Conservation (phyloP, 2,113 vertebrate genomes). For the Mus spicilegus region DNA sequence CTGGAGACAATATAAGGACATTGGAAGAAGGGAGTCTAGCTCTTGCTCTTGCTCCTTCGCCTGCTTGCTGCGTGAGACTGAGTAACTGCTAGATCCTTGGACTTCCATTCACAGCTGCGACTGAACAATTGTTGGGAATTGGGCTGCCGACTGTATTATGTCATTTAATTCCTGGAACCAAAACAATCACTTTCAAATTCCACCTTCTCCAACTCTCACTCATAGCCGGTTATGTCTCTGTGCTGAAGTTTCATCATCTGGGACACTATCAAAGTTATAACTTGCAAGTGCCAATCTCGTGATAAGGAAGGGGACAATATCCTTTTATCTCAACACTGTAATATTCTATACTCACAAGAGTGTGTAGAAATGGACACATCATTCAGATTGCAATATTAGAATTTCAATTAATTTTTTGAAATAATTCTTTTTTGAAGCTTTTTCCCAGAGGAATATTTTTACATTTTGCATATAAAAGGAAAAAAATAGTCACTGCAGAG, state of each 20-base stretch:
- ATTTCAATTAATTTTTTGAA: neutral
- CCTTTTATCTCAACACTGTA: neutral
- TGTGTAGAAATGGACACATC: neutral
- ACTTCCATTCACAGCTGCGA: too few relatives aligned
- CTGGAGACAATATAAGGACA: too few relatives aligned
- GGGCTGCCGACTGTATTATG: too few relatives aligned
- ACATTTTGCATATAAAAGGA: conserved; percentile 33
- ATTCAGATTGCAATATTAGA: neutral
- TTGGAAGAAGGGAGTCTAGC: too few relatives aligned
- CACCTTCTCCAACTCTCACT: neutral
- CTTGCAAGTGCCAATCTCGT: neutral
- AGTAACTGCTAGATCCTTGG: too few relatives aligned
- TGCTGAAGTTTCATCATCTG: neutral
- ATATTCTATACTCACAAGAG: neutral
- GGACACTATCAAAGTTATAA: conserved; percentile 24
- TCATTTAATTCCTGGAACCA: conserved; percentile 35
- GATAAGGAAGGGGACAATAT: neutral
- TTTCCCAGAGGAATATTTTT: neutral
- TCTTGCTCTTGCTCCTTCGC: too few relatives aligned
- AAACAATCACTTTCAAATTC: neutral
- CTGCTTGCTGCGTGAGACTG: too few relatives aligned
- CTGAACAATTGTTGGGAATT: too few relatives aligned
- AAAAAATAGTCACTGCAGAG: neutral
- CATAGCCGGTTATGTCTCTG: neutral
- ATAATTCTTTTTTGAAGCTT: neutral